These are phyloP conservation scores for Ptychoptera contaminata DNA, from an alignment of 2,888 invertebrate genomes.

Conservation along the genomic window DNA sequence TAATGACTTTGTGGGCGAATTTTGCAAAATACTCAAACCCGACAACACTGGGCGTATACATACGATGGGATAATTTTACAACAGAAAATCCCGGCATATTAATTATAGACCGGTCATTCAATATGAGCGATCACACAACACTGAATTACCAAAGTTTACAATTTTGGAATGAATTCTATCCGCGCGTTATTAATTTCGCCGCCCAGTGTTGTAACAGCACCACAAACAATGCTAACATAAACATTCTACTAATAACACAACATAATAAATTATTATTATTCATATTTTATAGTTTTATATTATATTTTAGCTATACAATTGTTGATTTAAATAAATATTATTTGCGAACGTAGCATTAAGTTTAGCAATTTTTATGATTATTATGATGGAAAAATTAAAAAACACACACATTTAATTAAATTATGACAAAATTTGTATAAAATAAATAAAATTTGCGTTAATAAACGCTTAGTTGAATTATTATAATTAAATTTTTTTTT, in stretches of 20 bases:
- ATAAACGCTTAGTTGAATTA: no score
- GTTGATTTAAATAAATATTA: no score
- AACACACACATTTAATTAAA: no score
- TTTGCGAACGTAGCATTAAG: no score
- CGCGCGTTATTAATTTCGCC: slow-evolving; percentile 54
- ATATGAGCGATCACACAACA: slow-evolving; percentile 50
- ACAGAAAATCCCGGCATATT: slow-evolving; percentile 51
- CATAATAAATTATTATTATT: no score
- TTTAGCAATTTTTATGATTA: no score
- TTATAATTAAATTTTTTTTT: no score
- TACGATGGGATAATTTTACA: slow-evolving; percentile 59
- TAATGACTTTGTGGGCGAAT: slow-evolving; percentile 68
- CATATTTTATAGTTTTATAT: no score
- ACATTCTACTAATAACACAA: background rate
- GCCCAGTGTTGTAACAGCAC: slow-evolving; percentile 56
- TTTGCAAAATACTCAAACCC: slow-evolving; percentile 62
- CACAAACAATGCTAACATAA: slow-evolving; percentile 13
- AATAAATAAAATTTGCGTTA: no score
- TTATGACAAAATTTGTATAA: no score
- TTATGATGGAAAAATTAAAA: no score
- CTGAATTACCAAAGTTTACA: slow-evolving; percentile 62
- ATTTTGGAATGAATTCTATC: slow-evolving; percentile 76
- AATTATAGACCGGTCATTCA: slow-evolving; percentile 60
- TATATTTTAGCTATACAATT: no score
- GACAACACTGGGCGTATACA: slow-evolving; percentile 50